phyloP scores from a whole-genome alignment of 2,113 vertebrate species.

The Zingel zingel region DNA sequence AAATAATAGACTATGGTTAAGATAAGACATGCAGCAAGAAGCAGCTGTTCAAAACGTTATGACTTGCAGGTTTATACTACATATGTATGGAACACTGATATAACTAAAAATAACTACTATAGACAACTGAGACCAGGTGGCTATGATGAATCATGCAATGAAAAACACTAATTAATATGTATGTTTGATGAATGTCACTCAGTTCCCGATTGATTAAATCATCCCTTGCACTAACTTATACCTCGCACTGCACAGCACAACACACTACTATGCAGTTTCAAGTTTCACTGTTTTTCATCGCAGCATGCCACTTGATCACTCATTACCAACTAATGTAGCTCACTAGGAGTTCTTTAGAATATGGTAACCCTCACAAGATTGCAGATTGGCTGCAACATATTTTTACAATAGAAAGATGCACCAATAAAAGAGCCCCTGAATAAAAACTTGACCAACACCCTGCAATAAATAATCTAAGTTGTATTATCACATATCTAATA shows the following conservation, averaged over 20 bases:
- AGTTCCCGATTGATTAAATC: background rate
- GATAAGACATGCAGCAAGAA: background rate
- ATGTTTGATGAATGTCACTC: background rate
- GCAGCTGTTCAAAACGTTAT: background rate
- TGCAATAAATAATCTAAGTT: background rate
- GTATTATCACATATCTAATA: background rate
- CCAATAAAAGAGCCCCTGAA: background rate
- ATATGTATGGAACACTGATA: background rate
- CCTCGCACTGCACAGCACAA: background rate
- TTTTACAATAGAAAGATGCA: background rate
- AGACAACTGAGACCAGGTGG: background rate
- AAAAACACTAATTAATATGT: background rate
- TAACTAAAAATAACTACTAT: background rate
- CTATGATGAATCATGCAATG: background rate
- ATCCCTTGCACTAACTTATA: background rate
- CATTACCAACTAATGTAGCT: constrained; percentile 13
- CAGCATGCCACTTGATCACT: constrained; percentile 12
- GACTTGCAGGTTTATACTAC: background rate
- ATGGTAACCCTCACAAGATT: constrained; percentile 19
- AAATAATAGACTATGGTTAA: background rate
- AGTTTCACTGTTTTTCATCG: constrained; percentile 17
- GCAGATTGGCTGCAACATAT: constrained; percentile 1
- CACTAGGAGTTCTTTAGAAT: constrained; percentile 11
- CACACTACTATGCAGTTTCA: background rate
- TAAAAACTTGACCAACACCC: background rate